These are phyloP conservation scores for Leptinotarsa defecta DNA, from an alignment of 1,140 invertebrate genomes.

Conservation along the genomic window DNA sequence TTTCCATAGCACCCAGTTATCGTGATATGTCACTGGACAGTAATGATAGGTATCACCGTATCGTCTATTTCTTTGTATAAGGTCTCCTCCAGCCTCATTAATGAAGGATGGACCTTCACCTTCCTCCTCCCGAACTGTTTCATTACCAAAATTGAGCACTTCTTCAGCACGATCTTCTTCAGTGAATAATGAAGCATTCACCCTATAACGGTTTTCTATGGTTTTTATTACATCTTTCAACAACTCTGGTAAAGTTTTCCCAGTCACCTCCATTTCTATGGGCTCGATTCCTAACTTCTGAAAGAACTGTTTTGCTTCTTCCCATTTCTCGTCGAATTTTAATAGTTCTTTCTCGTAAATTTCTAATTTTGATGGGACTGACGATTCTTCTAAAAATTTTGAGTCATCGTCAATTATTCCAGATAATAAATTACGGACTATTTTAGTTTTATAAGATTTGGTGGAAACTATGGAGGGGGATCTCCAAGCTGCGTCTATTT, in stretches of 20 bases:
- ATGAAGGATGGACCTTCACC: constrained; percentile 46
- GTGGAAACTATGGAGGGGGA: constrained; percentile 37
- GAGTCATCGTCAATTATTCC: constrained; percentile 35
- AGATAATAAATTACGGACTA: constrained; percentile 33
- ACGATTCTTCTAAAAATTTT: constrained; percentile 23
- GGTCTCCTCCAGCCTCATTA: constrained; percentile 48
- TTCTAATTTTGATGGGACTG: constrained; percentile 27
- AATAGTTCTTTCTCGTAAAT: constrained; percentile 51
- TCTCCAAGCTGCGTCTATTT: constrained; percentile 39
- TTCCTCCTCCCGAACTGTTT: constrained; percentile 39
- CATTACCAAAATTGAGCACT: constrained; percentile 35
- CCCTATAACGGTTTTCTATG: constrained; percentile 45
- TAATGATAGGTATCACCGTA: constrained; percentile 62
- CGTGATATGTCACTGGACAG: constrained; percentile 61
- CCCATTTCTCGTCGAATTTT: constrained; percentile 56
- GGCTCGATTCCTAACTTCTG: constrained; percentile 45
- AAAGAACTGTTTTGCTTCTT: constrained; percentile 55
- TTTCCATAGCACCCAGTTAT: constrained; percentile 61
- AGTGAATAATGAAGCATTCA: constrained; percentile 40
- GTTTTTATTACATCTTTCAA: constrained; percentile 45
- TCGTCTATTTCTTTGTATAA: constrained; percentile 53
- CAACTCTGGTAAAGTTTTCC: constrained; percentile 44
- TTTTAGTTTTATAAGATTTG: constrained; percentile 25
- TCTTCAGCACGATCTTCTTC: constrained; percentile 45
- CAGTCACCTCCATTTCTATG: constrained; percentile 43